A percentile compares a stretch with the other conserved stretches of the same genome.
Conservation (phyloP, 1,140 invertebrate genomes). For the Panagrolaimus sp. region DNA sequence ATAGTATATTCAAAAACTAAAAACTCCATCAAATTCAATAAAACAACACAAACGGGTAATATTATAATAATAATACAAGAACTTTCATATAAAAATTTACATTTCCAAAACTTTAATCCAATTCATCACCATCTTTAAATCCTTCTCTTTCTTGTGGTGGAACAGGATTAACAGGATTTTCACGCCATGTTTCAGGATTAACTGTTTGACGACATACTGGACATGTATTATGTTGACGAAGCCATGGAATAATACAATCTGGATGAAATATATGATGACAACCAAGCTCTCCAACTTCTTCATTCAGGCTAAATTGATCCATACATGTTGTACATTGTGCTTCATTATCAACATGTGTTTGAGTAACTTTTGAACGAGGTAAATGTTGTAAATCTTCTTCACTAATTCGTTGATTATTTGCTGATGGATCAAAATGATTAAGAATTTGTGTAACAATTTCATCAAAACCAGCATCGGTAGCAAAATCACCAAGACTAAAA, state of each 20-base stretch:
- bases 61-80: too few species aligned
- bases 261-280: conserved; percentile 86
- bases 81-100: background rate
- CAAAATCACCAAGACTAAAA: background rate
- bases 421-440: background rate
- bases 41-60: too few species aligned
- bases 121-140: background rate
- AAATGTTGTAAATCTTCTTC: conserved; percentile 7
- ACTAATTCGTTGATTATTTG: background rate
- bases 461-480: background rate
- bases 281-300: conserved; percentile 75
- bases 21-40: too few species aligned
- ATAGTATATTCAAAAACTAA: too few species aligned
- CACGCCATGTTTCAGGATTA: background rate
- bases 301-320: conserved; percentile 78
- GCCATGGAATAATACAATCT: conserved; percentile 84
- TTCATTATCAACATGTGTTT: conserved; percentile 63
- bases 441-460: background rate
- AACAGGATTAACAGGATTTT: too few species aligned
- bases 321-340: conserved; percentile 90
- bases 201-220: background rate
- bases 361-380: background rate
- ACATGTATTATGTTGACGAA: conserved; percentile 57
- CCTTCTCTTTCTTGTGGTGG: background rate
- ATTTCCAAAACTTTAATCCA: too few species aligned